Base-by-base conservation (phyloP, 1,140 invertebrate species). In the Chironomus tepperi region DNA sequence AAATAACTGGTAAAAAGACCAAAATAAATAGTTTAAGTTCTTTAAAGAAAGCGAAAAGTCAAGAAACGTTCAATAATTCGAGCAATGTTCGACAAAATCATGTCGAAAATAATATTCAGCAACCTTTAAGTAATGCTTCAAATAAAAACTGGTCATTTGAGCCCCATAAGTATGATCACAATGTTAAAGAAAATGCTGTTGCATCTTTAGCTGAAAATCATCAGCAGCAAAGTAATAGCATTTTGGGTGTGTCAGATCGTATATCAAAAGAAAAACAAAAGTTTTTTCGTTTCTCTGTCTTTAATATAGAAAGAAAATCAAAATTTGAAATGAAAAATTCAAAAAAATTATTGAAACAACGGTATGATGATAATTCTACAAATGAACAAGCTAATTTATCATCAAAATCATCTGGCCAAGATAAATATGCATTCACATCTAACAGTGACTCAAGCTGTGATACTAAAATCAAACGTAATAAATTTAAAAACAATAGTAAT, bases 241-340 rank as follows among this genome's bases (percentile, higher is more conserved):
- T 79, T 77, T 84, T 85, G 78, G 85, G 87, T 78, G 86, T 88
- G 79, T 87, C 87, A 81, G 90, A 91, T 82, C 87, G 87, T 78
- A 91, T 93, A 85, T 92, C 91, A 73, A 92, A 91, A 84, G 90
- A 92, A 83, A 93, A 93, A 84, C 91, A 92, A 84, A 93, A 92
- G 82, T 93, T 93, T 84, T 93, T 93, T 85, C 86, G 90, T 81
- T 85, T 88, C 79, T 91, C 89, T 77, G 90, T 89, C 74, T 90
- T 91, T 80, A 91, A 91, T 81, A 80, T 76, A 77, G 77, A 76
- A 75, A 76, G 76, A 76, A 76, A 76, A 77, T 34, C 24, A 34
- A 34, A 34, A 34, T 34, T 34, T 34, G 24, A 34, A 2, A 2
- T 34, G 5, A 34, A 34, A 34, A 5, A 34, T 34, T 34, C 24